Conservation (phyloP, 2,113 vertebrate genomes). For the Petaurus breviceps region DNA sequence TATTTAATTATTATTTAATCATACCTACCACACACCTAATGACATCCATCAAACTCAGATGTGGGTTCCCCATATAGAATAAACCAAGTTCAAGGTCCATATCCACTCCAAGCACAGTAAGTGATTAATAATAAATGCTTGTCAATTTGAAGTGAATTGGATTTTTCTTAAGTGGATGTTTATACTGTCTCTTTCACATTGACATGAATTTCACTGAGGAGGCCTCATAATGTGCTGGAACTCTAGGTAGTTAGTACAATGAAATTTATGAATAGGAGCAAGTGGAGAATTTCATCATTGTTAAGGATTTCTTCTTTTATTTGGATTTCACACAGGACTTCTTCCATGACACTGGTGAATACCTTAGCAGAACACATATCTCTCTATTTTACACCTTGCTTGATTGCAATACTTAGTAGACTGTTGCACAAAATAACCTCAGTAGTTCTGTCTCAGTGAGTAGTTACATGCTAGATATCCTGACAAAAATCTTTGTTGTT, state of each 20-base stretch:
- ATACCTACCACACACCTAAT: background rate
- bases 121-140: background rate
- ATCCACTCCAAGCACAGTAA: background rate
- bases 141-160: background rate
- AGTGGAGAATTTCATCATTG: background rate
- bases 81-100: background rate
- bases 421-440: background rate
- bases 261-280: background rate
- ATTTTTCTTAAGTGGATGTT: background rate
- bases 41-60: background rate
- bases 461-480: background rate
- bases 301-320: background rate
- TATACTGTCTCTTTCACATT: background rate
- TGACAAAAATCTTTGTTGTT: background rate
- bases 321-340: background rate
- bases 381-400: background rate
- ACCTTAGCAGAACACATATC: background rate
- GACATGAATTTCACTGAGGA: background rate
- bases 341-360: background rate
- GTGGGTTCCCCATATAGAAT: background rate
- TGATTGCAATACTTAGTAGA: background rate
- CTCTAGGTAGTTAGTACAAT: background rate
- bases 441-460: background rate
- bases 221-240: background rate
- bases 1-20: background rate